Conservation (phyloP, 1,140 invertebrate genomes). For the Sycophaga agraensis region DNA sequence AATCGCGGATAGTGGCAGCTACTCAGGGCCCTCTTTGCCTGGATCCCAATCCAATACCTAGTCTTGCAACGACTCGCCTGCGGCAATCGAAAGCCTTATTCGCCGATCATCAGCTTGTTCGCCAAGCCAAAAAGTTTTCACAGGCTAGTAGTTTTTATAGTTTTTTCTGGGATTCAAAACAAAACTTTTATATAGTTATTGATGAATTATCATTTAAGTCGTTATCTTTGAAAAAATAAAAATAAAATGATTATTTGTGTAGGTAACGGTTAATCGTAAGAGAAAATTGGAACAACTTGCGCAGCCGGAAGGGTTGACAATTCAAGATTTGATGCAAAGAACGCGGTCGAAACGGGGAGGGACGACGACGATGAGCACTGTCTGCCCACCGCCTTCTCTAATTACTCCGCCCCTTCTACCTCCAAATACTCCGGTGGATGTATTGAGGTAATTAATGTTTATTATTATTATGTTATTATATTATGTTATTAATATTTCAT, state of each 20-base stretch:
- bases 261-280: conserved; percentile 80
- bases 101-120: conserved; percentile 72
- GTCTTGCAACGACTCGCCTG: conserved; percentile 70
- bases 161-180: conserved; percentile 27
- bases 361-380: conserved; percentile 42
- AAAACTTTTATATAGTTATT: too few species aligned
- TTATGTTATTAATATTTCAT: too few species aligned
- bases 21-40: conserved; percentile 83
- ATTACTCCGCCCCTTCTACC: conserved; percentile 48
- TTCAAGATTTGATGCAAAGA: conserved; percentile 67
- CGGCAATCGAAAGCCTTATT: conserved; percentile 74
- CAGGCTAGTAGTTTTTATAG: conserved; percentile 56
- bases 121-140: conserved; percentile 73
- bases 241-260: not conserved
- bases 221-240: too few species aligned
- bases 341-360: conserved; percentile 40
- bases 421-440: conserved; percentile 51
- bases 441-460: conserved; percentile 47
- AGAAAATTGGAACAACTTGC: conserved; percentile 82
- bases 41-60: conserved; percentile 80
- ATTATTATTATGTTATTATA: not conserved
- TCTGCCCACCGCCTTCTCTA: conserved; percentile 51
- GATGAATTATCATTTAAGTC: too few species aligned
- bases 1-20: conserved; percentile 80
- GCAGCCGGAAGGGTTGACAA: conserved; percentile 74